Conservation (phyloP, 2,113 vertebrate species). For the Oryzias curvinotus region DNA sequence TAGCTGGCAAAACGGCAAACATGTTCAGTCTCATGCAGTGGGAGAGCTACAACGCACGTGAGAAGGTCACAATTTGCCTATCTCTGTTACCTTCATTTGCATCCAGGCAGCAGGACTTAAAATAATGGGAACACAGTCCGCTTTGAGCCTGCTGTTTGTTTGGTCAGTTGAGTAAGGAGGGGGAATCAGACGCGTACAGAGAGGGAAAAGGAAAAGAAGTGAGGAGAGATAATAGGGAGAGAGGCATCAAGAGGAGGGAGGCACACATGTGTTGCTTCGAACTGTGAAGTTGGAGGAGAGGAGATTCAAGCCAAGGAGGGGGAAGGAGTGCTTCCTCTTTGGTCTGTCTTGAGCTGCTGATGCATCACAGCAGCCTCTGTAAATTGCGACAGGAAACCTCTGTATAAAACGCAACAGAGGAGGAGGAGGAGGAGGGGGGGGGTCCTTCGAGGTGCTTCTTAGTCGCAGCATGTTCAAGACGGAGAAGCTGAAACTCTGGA, state of each 20-base stretch:
- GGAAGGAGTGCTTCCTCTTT: conserved; percentile 70
- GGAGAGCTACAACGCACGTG: background rate
- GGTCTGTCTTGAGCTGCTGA: conserved; percentile 58
- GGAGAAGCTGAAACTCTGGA: conserved; percentile 56
- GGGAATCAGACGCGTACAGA: conserved; percentile 16
- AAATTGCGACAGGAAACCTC: conserved; percentile 55
- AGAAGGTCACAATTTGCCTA: conserved; percentile 64
- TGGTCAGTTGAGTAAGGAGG: conserved; percentile 17
- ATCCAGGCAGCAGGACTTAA: conserved; percentile 46
- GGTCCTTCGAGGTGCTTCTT: conserved; percentile 65
- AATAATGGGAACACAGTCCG: conserved; percentile 40
- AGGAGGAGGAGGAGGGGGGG: conserved; percentile 29
- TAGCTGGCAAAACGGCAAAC: background rate
- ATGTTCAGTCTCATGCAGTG: background rate
- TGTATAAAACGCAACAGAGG: conserved; percentile 48
- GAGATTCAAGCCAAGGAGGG: conserved; percentile 48
- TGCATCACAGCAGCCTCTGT: conserved; percentile 59
- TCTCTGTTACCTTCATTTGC: conserved; percentile 63
- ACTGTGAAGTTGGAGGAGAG: conserved; percentile 53
- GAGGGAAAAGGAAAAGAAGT: conserved; percentile 23
- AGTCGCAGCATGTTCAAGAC: conserved; percentile 66
- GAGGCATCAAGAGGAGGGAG: conserved; percentile 34
- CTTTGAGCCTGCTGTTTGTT: conserved; percentile 28
- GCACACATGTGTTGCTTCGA: conserved; percentile 47
- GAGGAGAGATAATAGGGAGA: conserved; percentile 49